These are phyloP conservation scores for Semnopithecus entellus DNA, from an alignment of 2,113 vertebrate species.

Conservation along the genomic window DNA sequence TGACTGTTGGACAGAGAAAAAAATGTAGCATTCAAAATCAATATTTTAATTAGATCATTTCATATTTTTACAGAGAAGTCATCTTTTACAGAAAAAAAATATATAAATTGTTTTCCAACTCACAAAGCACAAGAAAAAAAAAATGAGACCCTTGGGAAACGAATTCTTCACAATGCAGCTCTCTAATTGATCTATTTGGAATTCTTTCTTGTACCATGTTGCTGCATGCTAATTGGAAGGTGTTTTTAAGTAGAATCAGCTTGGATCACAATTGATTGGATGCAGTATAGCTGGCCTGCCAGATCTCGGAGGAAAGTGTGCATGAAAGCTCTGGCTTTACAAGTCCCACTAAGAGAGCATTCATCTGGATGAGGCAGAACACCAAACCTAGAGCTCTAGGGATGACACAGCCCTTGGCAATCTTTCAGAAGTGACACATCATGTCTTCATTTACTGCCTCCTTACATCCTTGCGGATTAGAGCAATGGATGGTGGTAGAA, in stretches of 20 bases:
- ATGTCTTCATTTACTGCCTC: not conserved
- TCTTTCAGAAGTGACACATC: not conserved
- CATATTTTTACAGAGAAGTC: constrained; percentile 28
- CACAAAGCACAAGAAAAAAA: constrained; percentile 62
- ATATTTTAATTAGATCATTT: constrained; percentile 48
- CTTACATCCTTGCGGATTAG: fast-evolving
- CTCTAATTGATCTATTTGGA: constrained; percentile 64
- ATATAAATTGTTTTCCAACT: not conserved
- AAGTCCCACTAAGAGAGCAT: not conserved
- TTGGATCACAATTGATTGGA: constrained; percentile 73
- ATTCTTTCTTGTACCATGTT: constrained; percentile 22
- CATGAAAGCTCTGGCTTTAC: not conserved
- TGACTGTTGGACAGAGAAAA: not conserved
- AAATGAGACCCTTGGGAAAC: constrained; percentile 49
- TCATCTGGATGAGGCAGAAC: not conserved
- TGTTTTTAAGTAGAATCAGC: constrained; percentile 53
- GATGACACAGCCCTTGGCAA: not conserved
- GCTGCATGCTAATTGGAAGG: constrained; percentile 69
- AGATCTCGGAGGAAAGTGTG: not conserved
- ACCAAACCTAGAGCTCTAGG: not conserved
- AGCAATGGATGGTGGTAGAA: fast-evolving
- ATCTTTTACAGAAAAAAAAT: constrained; percentile 45
- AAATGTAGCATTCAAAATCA: constrained; percentile 6
- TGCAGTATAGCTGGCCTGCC: not conserved
- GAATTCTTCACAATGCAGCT: constrained; percentile 10